These are phyloP conservation scores for Odontothrips loti DNA, from an alignment of 2,888 invertebrate genomes.

Conservation along the genomic window DNA sequence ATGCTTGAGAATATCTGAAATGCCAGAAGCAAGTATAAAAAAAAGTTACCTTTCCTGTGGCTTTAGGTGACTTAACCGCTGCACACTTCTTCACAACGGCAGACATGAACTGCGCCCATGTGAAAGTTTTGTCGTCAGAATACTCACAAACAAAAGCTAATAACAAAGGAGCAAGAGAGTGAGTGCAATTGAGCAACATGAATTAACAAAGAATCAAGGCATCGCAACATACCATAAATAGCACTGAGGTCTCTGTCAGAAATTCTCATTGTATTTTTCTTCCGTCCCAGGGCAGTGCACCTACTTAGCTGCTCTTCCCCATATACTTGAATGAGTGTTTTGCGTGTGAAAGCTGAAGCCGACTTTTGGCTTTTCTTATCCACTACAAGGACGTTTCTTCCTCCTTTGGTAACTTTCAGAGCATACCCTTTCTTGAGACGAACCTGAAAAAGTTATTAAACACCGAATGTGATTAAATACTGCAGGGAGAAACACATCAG, in stretches of 20 bases:
- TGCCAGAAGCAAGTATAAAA: too few relatives aligned
- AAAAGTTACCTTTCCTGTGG: too few relatives aligned
- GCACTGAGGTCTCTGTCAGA: not conserved
- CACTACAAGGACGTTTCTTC: not conserved
- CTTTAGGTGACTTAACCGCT: too few relatives aligned
- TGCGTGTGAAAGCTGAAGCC: not conserved
- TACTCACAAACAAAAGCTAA: too few relatives aligned
- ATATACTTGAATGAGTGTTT: not conserved
- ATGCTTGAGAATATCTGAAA: too few relatives aligned
- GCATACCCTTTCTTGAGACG: not conserved
- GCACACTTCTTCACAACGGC: too few relatives aligned
- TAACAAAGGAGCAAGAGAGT: too few relatives aligned
- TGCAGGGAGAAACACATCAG: too few relatives aligned
- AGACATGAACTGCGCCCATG: too few relatives aligned
- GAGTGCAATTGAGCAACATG: too few relatives aligned
- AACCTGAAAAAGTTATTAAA: not conserved
- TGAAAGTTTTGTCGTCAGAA: too few relatives aligned
- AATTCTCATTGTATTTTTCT: not conserved
- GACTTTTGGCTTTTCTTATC: not conserved
- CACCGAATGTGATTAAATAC: not conserved
- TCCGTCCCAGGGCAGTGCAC: not conserved
- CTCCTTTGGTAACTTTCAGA: not conserved
- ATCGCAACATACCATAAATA: not conserved
- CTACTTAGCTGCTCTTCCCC: not conserved
- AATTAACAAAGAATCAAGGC: too few relatives aligned